Evolutionary conservation across 1,140 invertebrate species (phyloP).

Genomic region (Forficula auricularia): DNA sequence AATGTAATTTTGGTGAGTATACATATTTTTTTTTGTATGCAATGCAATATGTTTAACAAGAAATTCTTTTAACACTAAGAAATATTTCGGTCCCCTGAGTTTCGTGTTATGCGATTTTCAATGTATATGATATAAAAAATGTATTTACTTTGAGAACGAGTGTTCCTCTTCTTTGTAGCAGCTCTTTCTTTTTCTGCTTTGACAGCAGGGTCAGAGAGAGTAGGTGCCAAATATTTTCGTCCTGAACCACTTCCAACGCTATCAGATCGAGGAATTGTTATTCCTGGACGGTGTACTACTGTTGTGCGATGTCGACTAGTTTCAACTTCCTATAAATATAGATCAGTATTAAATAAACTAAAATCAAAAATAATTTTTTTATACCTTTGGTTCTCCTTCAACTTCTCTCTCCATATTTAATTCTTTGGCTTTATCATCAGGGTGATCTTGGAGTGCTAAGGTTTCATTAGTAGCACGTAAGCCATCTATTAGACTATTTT

Average conservation of each 20-base stretch:
- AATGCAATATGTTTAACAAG: too few relatives aligned
- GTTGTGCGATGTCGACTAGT: constrained; percentile 9
- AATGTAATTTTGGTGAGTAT: too few relatives aligned
- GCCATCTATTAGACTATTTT: constrained; percentile 78
- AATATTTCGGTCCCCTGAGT: too few relatives aligned
- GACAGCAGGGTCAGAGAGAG: constrained; percentile 65
- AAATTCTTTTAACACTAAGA: too few relatives aligned
- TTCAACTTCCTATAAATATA: constrained; percentile 15
- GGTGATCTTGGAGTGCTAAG: constrained; percentile 33
- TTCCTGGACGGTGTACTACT: constrained; percentile 15
- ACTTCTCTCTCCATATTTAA: constrained; percentile 28
- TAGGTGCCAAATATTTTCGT: constrained; percentile 72
- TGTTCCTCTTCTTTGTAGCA: constrained; percentile 43
- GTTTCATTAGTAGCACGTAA: constrained; percentile 76
- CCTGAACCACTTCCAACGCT: constrained; percentile 63
- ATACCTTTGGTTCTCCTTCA: constrained; percentile 33
- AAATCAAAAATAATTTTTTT: neutral
- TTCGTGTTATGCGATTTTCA: too few relatives aligned
- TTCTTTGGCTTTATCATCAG: constrained; percentile 40
- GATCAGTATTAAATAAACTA: neutral
- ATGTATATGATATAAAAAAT: constrained; percentile 5
- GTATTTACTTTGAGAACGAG: constrained; percentile 35
- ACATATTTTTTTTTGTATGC: too few relatives aligned
- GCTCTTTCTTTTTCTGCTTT: constrained; percentile 54
- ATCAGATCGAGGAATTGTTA: constrained; percentile 46